A percentile compares a stretch with the other conserved stretches of the same genome.
Evolutionary conservation across 2,113 vertebrate genomes (phyloP).

Genomic region (Vimba vimba): DNA sequence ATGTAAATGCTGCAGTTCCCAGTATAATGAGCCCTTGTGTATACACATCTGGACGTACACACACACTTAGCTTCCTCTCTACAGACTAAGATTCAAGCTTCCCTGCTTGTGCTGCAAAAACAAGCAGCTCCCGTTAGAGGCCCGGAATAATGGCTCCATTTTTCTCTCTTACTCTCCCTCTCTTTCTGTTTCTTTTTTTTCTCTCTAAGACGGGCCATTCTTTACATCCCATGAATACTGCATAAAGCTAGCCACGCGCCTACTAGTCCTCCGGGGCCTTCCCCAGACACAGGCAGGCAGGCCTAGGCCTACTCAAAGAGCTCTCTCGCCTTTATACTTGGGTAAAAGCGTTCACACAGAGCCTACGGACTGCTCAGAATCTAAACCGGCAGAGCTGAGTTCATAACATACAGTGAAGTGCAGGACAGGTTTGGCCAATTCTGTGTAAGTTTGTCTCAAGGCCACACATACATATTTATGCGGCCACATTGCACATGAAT

Average conservation of each 20-base stretch:
- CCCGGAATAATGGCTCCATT: slow-evolving; percentile 70
- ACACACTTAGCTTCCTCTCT: slow-evolving; percentile 14
- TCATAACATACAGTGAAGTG: not conserved
- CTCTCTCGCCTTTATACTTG: slow-evolving; percentile 22
- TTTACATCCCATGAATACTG: slow-evolving; percentile 57
- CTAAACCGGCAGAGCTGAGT: not conserved
- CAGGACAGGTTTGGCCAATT: not conserved
- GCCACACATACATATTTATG: slow-evolving; percentile 36
- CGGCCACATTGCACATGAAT: slow-evolving; percentile 9
- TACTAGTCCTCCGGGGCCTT: slow-evolving; percentile 22
- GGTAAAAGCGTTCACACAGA: slow-evolving; percentile 16
- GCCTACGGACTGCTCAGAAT: slow-evolving; percentile 4
- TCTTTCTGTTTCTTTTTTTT: slow-evolving; percentile 28
- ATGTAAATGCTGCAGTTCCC: slow-evolving; percentile 35
- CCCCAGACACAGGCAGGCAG: not conserved
- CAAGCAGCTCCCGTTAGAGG: slow-evolving; percentile 69
- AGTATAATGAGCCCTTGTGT: slow-evolving; percentile 34
- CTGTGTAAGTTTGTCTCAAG: slow-evolving; percentile 28
- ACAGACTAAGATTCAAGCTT: slow-evolving; percentile 42
- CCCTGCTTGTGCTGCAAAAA: slow-evolving; percentile 58
- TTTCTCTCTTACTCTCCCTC: slow-evolving; percentile 57
- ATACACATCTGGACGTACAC: slow-evolving; percentile 30
- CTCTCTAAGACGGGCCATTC: slow-evolving; percentile 37
- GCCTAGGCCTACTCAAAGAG: slow-evolving; percentile 30
- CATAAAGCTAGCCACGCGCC: slow-evolving; percentile 50